Base-by-base conservation (phyloP, 2,797 vertebrate genomes). In the Luscinia megarhynchos region DNA sequence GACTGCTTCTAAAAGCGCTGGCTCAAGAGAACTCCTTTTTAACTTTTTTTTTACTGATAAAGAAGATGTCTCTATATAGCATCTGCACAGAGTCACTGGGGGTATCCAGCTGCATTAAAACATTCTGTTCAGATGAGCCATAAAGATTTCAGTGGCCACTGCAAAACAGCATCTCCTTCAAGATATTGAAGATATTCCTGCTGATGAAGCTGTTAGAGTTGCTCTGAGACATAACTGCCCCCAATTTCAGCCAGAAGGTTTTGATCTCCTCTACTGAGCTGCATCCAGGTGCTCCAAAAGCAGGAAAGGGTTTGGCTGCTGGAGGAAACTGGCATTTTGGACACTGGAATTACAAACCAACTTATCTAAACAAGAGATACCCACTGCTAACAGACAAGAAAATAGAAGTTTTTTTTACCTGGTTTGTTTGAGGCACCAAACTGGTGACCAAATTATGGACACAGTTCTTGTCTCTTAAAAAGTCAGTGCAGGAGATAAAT, bases 71-170 rank as follows among this genome's bases (percentile, higher is more conserved):
- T 87, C 48, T 55, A 38, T 68, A 8, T 24, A 85, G 38, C 59
- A 93, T 62, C 70, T 78, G 64, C 67, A 82, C 36, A 51, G 75
- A 93, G 68, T 70, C 74, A 73, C 16, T 4, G 5, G 58, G 68
- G 30, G 40, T 70, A 54, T 41, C 75, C 85, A 84, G 58, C 32
- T 92, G 59, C 84, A 90, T 86, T 93, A 17, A 13, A 94, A 80
- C 69, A 94, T 75, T 58, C n/a, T 78, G 69, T 27, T 96, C 88
- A 57, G 85, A 92, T 68, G 38, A 88, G 80, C 82, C 55, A 59
- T 61, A 93, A 81, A 79, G 74, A 80, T 86, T 89, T 90, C 63
- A 32, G 81, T 73, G 54, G 61, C 76, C 57, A 38, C 73, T 73
- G 83, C 27, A 84, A 79, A 82, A 43, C 3, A 86, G 48, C n/a